Percentiles rank a stretch among this genome's conserved stretches.
phyloP scores from a whole-genome alignment of 1,140 invertebrate genomes.

The Hestina assimilis region DNA sequence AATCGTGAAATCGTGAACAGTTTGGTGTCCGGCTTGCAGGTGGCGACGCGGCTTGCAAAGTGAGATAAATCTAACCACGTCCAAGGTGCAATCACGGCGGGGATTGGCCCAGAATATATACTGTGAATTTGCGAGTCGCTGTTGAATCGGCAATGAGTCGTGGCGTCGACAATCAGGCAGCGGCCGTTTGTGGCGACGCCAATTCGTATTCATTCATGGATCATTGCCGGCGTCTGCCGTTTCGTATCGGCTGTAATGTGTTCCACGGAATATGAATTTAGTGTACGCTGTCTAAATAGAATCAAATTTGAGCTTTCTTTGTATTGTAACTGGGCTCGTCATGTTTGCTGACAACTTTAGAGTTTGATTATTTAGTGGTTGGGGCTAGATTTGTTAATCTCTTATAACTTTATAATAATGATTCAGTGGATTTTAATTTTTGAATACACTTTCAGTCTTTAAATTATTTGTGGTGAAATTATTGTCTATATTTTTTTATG shows the following conservation, averaged over 20 bases:
- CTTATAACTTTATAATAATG: too few relatives aligned
- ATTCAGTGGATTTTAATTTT: too few relatives aligned
- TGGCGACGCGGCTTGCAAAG: slow-evolving; percentile 24
- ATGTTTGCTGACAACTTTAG: neutral
- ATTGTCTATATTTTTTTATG: too few relatives aligned
- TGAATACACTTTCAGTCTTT: too few relatives aligned
- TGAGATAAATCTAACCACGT: slow-evolving; percentile 41
- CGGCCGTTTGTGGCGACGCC: slow-evolving; percentile 66
- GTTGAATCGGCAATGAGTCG: slow-evolving; percentile 70
- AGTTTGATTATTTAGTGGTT: too few relatives aligned
- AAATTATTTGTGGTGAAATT: too few relatives aligned
- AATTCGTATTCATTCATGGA: slow-evolving; percentile 69
- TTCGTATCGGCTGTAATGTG: slow-evolving; percentile 45
- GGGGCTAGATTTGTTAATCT: too few relatives aligned
- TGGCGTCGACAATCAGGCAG: slow-evolving; percentile 63
- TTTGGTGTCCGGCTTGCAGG: slow-evolving; percentile 16
- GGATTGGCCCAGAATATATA: slow-evolving; percentile 51
- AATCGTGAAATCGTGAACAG: slow-evolving; percentile 10
- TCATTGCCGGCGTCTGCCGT: slow-evolving; percentile 49
- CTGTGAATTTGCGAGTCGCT: slow-evolving; percentile 54
- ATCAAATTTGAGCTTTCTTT: slow-evolving; percentile 3
- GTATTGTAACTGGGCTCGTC: neutral
- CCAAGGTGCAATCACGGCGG: slow-evolving; percentile 43
- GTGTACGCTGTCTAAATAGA: slow-evolving; percentile 9
- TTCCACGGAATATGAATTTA: slow-evolving; percentile 58